Conservation (phyloP, 2,888 invertebrate species). For the Eupithecia subumbrata region DNA sequence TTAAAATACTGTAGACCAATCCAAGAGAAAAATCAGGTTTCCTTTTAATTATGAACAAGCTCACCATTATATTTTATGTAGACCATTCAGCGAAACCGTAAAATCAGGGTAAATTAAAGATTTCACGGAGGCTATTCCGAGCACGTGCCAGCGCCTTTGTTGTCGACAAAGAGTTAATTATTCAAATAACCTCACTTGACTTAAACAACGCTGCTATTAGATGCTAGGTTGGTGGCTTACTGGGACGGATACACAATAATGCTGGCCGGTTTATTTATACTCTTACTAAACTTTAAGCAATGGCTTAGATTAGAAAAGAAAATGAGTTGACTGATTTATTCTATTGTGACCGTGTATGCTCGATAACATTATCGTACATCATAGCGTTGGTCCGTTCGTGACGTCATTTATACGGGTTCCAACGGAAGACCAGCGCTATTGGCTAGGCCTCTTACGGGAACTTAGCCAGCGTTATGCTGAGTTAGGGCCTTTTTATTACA, state of each 20-base stretch:
- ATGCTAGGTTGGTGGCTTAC: conserved; percentile 27
- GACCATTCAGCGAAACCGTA: conserved; percentile 40
- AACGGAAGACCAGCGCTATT: no score
- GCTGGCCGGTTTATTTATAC: not conserved
- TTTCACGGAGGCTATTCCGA: conserved; percentile 41
- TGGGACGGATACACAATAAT: not conserved
- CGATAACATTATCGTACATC: no score
- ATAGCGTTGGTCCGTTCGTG: no score
- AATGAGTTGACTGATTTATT: no score
- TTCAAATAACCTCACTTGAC: conserved; percentile 47
- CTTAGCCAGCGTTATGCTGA: no score
- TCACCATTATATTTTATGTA: conserved; percentile 41
- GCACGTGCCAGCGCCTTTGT: conserved; percentile 46
- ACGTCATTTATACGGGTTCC: no score
- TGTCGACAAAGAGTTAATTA: conserved; percentile 51
- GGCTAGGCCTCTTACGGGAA: no score
- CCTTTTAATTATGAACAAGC: conserved; percentile 34
- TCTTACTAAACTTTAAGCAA: no score
- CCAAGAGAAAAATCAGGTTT: conserved; percentile 24
- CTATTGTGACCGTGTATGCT: no score
- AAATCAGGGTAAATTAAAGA: conserved; percentile 46
- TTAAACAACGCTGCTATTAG: conserved; percentile 42
- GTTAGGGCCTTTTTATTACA: no score
- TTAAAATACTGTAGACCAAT: conserved; percentile 7
- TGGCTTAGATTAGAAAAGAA: no score